phyloP scores from a whole-genome alignment of 2,113 vertebrate species.

The Dolichallabes microphthalmus region DNA sequence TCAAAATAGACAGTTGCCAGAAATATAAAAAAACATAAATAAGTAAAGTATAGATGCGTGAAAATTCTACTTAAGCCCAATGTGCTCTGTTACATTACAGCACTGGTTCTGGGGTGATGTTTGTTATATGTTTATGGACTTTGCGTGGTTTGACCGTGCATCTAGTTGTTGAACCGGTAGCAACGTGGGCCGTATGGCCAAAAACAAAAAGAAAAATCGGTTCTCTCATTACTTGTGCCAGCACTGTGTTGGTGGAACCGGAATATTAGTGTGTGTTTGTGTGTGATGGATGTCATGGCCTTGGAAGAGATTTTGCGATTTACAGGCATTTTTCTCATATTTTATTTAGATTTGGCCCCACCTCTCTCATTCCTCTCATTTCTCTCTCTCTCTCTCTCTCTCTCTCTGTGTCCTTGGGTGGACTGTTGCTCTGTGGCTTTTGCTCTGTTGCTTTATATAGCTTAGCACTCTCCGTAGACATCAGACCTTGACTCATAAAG shows the following conservation, averaged over 20 bases:
- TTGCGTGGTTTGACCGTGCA: not conserved
- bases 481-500: slow-evolving; percentile 38
- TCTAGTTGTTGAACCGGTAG: not conserved
- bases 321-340: slow-evolving; percentile 16
- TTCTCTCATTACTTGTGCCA: not conserved
- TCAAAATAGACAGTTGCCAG: too few relatives aligned
- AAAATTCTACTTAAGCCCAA: too few relatives aligned
- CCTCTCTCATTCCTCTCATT: not conserved
- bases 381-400: not conserved
- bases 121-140: not conserved
- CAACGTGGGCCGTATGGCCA: not conserved
- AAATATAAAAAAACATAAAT: too few relatives aligned
- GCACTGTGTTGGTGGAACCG: not conserved
- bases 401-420: slow-evolving; percentile 19
- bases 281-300: slow-evolving; percentile 17
- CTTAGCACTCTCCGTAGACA: not conserved
- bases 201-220: not conserved
- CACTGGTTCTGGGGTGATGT: not conserved
- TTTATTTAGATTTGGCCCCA: not conserved
- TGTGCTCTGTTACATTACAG: too few relatives aligned
- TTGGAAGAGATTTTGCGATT: slow-evolving; percentile 28
- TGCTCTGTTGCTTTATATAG: slow-evolving; percentile 22
- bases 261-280: not conserved
- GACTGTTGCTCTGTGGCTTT: slow-evolving; percentile 16
- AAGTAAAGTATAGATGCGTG: too few relatives aligned